phyloP scores from a whole-genome alignment of 2,888 invertebrate genomes.

The Nymphalis polychloros region DNA sequence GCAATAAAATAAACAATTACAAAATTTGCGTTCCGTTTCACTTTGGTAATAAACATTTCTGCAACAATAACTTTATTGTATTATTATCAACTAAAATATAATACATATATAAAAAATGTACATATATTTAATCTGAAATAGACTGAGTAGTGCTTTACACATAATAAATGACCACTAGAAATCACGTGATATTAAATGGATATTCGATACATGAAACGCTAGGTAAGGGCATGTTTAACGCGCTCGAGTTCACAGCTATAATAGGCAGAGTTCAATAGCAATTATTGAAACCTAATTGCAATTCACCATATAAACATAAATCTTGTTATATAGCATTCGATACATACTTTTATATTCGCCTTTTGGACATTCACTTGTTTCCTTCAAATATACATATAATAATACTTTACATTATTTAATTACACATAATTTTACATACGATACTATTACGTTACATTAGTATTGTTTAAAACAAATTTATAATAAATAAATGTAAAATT shows the following conservation, averaged over 20 bases:
- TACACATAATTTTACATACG: too few relatives aligned
- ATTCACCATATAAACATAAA: constrained; percentile 28
- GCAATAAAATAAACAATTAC: not conserved
- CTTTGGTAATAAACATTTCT: too few relatives aligned
- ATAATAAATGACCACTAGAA: constrained; percentile 25
- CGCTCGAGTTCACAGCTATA: constrained; percentile 28
- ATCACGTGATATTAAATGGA: constrained; percentile 30
- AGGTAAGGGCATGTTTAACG: constrained; percentile 30
- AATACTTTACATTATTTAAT: too few relatives aligned
- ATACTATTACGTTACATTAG: not conserved
- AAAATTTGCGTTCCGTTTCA: too few relatives aligned
- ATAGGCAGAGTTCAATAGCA: constrained; percentile 24
- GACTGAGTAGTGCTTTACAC: constrained; percentile 3
- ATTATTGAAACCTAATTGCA: constrained; percentile 38
- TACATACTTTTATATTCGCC: not conserved
- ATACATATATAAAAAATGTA: too few relatives aligned
- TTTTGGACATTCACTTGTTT: not conserved
- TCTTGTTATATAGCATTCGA: not conserved
- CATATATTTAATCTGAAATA: not conserved
- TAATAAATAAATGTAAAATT: constrained; percentile 15
- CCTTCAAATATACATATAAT: not conserved
- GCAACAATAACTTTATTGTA: too few relatives aligned
- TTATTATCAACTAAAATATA: too few relatives aligned
- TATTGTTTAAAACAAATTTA: constrained; percentile 12
- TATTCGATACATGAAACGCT: constrained; percentile 28